phyloP scores from a whole-genome alignment of 2,113 vertebrate species.

The Melierax canorus region DNA sequence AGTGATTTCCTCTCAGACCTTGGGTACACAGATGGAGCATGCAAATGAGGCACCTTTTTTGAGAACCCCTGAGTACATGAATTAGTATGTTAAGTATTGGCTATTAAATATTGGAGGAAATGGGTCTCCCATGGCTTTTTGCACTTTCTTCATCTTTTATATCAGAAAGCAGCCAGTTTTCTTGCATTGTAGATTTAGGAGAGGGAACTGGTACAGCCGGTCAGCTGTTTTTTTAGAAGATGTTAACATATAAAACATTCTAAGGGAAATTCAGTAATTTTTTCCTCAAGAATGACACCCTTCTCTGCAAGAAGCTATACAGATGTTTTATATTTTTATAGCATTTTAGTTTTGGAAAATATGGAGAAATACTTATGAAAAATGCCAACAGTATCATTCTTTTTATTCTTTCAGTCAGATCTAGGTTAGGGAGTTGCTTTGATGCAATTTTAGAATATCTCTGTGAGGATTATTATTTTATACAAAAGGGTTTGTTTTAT shows the following conservation, averaged over 20 bases:
- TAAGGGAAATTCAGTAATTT: not conserved
- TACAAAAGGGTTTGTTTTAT: not conserved
- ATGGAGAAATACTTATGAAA: not conserved
- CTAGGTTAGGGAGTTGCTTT: not conserved
- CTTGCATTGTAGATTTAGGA: not conserved
- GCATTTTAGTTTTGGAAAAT: not conserved
- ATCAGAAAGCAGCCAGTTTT: not conserved
- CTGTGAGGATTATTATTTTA: not conserved
- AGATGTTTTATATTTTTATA: not conserved
- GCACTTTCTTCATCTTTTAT: not conserved
- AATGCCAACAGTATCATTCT: not conserved
- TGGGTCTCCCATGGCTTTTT: not conserved
- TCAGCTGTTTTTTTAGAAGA: not conserved
- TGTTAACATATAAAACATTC: not conserved
- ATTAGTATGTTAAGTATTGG: not conserved
- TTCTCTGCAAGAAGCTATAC: not conserved
- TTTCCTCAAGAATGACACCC: not conserved
- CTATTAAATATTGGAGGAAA: not conserved
- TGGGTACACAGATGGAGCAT: rapidly evolving
- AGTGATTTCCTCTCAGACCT: not conserved
- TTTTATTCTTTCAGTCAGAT: not conserved
- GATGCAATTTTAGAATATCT: not conserved
- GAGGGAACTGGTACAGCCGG: not conserved
- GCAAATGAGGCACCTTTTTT: not conserved
- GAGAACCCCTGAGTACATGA: not conserved